A percentile compares a stretch with the other conserved stretches of the same genome.
phyloP scores from a whole-genome alignment of 2,888 invertebrate species.

The Drosophila nr. perissopoda region DNA sequence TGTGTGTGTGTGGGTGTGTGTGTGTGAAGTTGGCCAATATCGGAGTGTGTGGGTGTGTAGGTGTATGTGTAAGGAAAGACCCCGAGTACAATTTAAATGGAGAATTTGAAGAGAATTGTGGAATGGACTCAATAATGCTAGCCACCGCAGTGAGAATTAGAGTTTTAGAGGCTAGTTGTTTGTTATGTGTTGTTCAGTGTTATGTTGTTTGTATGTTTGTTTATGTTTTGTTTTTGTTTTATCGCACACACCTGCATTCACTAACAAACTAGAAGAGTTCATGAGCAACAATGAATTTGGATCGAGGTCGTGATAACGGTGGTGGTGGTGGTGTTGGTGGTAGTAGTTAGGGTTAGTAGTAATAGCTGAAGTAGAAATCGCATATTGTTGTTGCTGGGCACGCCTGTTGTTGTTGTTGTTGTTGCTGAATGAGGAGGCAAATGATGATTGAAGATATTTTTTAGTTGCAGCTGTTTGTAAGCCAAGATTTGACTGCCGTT shows the following conservation, averaged over 20 bases:
- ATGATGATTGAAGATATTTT: slow-evolving; percentile 85
- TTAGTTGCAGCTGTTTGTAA: slow-evolving; percentile 84
- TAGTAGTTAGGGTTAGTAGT: slow-evolving; percentile 60
- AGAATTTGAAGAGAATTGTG: slow-evolving; percentile 17
- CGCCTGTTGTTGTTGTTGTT: slow-evolving; percentile 79
- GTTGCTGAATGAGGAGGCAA: slow-evolving; percentile 75
- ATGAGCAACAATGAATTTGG: slow-evolving; percentile 84
- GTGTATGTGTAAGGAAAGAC: slow-evolving; percentile 16
- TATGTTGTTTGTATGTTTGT: slow-evolving; percentile 44
- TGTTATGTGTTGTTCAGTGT: slow-evolving; percentile 43
- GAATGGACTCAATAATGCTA: slow-evolving; percentile 26
- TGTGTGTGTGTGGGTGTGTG: slow-evolving; percentile 26
- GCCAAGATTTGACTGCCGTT: slow-evolving; percentile 81
- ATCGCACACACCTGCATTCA: slow-evolving; percentile 85
- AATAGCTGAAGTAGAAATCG: slow-evolving; percentile 69
- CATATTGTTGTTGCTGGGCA: slow-evolving; percentile 84
- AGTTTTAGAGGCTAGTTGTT: slow-evolving; percentile 22
- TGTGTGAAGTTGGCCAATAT: slow-evolving; percentile 32
- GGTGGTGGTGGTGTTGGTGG: slow-evolving; percentile 74
- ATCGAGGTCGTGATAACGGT: slow-evolving; percentile 82
- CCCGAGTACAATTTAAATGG: slow-evolving; percentile 26
- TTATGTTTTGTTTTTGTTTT: slow-evolving; percentile 48
- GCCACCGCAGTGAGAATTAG: slow-evolving; percentile 17
- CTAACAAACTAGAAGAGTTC: slow-evolving; percentile 84
- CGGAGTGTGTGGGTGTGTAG: slow-evolving; percentile 7